phyloP scores from a whole-genome alignment of 2,888 invertebrate species.

The Meloe dianella region DNA sequence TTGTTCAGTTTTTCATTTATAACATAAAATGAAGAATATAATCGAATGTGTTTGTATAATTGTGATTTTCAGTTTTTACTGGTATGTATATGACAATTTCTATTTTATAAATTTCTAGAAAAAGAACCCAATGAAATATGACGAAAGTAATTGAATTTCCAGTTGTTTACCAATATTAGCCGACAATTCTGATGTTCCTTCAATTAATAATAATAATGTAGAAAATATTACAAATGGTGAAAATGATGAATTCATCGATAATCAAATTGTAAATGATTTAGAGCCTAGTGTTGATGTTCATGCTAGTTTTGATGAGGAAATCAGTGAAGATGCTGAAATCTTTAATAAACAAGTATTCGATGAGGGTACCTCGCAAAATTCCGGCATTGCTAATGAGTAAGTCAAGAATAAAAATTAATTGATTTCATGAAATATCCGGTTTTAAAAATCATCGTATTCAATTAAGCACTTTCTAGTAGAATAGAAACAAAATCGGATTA shows the following conservation, averaged over 20 bases:
- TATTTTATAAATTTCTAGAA: too few relatives aligned
- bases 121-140: neutral
- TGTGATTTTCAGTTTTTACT: constrained; percentile 25
- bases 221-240: constrained; percentile 21
- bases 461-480: too few relatives aligned
- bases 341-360: constrained; percentile 29
- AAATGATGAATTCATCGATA: constrained; percentile 4
- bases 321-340: constrained; percentile 26
- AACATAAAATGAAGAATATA: constrained; percentile 29
- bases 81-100: constrained; percentile 19
- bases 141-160: neutral
- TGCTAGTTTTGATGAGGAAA: constrained; percentile 31
- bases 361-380: constrained; percentile 38
- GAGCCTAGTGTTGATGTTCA: constrained; percentile 38
- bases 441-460: too few relatives aligned
- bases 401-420: constrained; percentile 17
- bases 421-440: neutral
- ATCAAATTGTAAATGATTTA: constrained; percentile 20
- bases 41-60: constrained; percentile 18
- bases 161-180: constrained; percentile 20
- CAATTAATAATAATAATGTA: constrained; percentile 9
- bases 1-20: neutral
- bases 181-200: constrained; percentile 15
- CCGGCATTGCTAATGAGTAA: constrained; percentile 41
- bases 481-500: neutral